These are phyloP conservation scores for Cosmia trapezina DNA, from an alignment of 2,888 invertebrate species.

Conservation along the genomic window DNA sequence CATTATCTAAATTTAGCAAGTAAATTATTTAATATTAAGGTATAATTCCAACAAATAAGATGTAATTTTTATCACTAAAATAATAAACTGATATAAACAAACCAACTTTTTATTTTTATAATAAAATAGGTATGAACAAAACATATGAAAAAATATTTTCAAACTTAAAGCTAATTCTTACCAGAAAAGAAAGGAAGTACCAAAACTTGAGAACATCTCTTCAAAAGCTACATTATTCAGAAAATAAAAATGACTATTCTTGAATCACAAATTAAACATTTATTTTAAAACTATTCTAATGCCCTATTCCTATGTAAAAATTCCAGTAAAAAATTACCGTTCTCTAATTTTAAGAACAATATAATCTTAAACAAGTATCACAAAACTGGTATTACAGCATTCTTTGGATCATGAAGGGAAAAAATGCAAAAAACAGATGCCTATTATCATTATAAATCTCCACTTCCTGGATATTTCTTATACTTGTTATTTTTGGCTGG, in stretches of 20 bases:
- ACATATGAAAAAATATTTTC: constrained; percentile 3
- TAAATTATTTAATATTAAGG: constrained; percentile 87
- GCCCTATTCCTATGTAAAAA: neutral
- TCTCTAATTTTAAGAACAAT: constrained; percentile 20
- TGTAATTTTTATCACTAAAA: constrained; percentile 86
- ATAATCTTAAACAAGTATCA: constrained; percentile 56
- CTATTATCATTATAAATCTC: constrained; percentile 75
- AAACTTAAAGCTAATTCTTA: neutral
- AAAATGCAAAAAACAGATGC: constrained; percentile 20
- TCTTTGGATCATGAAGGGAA: constrained; percentile 28
- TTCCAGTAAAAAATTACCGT: neutral
- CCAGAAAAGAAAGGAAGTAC: neutral
- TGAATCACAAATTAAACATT: neutral
- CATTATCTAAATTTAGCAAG: constrained; percentile 84
- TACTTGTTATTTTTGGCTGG: constrained; percentile 85
- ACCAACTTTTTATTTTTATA: constrained; percentile 62
- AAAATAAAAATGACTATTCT: neutral
- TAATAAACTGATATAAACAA: constrained; percentile 75
- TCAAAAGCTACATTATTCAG: neutral
- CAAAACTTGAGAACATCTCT: neutral
- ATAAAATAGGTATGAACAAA: constrained; percentile 1
- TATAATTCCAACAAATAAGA: constrained; percentile 81
- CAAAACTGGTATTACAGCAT: constrained; percentile 26
- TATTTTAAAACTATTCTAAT: constrained; percentile 1
- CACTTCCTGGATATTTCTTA: constrained; percentile 88